Evolutionary conservation across 2,113 vertebrate species (phyloP).

Genomic region (Aegithalos caudatus): DNA sequence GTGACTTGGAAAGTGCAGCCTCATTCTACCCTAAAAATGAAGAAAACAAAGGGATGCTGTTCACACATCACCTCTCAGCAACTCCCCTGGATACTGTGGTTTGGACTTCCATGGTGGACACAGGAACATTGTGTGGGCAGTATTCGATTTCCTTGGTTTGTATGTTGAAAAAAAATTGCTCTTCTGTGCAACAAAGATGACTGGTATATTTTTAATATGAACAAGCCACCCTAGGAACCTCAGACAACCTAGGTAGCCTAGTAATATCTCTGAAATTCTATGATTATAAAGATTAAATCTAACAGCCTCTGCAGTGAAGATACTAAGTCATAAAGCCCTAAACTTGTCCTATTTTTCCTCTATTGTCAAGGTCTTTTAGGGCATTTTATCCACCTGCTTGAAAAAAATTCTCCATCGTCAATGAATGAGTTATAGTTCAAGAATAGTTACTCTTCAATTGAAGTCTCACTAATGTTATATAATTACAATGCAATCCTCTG

Average conservation of each 20-base stretch:
- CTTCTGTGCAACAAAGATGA: background rate
- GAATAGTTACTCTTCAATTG: background rate
- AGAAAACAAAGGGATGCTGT: background rate
- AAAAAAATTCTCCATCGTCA: background rate
- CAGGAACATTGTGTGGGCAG: background rate
- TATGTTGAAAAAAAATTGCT: background rate
- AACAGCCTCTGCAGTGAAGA: background rate
- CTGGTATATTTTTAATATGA: background rate
- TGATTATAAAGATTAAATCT: background rate
- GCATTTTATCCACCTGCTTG: background rate
- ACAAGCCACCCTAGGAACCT: background rate
- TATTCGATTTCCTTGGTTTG: background rate
- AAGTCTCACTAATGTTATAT: background rate
- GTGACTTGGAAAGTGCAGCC: background rate
- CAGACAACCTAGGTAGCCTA: background rate
- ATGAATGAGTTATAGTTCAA: background rate
- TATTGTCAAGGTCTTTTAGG: background rate
- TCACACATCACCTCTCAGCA: background rate
- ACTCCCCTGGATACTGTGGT: background rate
- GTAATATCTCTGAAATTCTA: background rate
- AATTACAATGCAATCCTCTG: background rate
- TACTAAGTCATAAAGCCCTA: background rate
- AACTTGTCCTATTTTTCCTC: background rate
- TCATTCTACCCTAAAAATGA: background rate
- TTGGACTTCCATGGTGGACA: background rate